These are phyloP conservation scores for Upupa epops DNA, from an alignment of 2,113 vertebrate species.

Conservation along the genomic window DNA sequence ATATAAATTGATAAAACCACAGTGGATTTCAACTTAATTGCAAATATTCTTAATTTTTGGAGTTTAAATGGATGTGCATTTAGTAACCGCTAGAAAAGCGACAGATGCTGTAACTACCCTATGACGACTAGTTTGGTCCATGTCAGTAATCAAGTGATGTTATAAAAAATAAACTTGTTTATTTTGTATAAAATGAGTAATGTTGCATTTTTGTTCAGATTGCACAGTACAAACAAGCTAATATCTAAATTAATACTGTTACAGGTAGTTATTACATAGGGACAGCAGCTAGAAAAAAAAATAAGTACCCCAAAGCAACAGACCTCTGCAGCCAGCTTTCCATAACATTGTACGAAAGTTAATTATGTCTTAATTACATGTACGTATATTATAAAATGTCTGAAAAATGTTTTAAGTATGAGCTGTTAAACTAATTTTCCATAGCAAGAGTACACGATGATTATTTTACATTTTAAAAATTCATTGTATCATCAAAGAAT, in stretches of 20 bases:
- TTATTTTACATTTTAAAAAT: slow-evolving; percentile 80
- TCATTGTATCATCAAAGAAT: slow-evolving; percentile 70
- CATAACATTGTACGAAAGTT: slow-evolving; percentile 74
- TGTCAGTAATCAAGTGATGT: slow-evolving; percentile 71
- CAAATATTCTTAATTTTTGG: slow-evolving; percentile 11
- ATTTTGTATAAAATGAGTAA: slow-evolving; percentile 81
- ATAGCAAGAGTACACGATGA: slow-evolving; percentile 73
- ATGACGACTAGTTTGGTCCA: slow-evolving; percentile 78
- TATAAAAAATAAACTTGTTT: slow-evolving; percentile 85
- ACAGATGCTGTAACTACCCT: slow-evolving; percentile 51
- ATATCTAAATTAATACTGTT: slow-evolving; percentile 85
- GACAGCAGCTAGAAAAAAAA: slow-evolving; percentile 68
- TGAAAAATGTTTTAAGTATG: slow-evolving; percentile 74
- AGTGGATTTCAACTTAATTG: slow-evolving; percentile 34
- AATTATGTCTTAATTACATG: slow-evolving; percentile 70
- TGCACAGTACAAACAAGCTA: slow-evolving; percentile 81
- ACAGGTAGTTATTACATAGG: slow-evolving; percentile 76
- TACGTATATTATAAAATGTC: slow-evolving; percentile 76
- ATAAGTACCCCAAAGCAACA: slow-evolving; percentile 73
- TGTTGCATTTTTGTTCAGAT: slow-evolving; percentile 79
- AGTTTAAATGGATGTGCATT: slow-evolving; percentile 28
- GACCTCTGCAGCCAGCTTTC: slow-evolving; percentile 69
- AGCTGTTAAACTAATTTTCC: slow-evolving; percentile 72
- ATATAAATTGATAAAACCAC: slow-evolving; percentile 42
- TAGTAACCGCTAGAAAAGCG: slow-evolving; percentile 49